These are phyloP conservation scores for Lucilia sericata DNA, from an alignment of 1,140 invertebrate species.

Conservation along the genomic window DNA sequence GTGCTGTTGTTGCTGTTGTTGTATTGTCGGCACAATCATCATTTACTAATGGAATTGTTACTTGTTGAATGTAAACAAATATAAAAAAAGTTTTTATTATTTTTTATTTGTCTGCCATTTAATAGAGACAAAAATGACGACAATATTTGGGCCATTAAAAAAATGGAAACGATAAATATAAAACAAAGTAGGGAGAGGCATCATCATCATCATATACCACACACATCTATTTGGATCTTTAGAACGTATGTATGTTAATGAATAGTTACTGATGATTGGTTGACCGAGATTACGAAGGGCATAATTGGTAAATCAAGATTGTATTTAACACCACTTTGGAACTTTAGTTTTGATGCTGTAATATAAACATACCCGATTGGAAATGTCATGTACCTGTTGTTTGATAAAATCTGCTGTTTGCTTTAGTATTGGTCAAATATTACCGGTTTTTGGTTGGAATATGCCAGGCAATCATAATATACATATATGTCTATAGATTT, in stretches of 20 bases:
- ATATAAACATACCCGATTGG: background rate
- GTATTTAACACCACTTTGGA: background rate
- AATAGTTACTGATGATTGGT: background rate
- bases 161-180: background rate
- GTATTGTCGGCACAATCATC: conserved; percentile 18
- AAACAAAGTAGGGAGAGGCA: background rate
- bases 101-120: conserved; percentile 37
- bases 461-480: no score
- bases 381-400: no score
- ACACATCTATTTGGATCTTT: background rate
- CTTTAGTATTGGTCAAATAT: no score
- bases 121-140: conserved; percentile 8
- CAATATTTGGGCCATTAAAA: background rate
- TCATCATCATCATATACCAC: background rate
- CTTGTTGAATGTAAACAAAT: conserved; percentile 26
- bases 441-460: no score
- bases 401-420: no score
- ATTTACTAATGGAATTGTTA: conserved; percentile 39
- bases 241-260: background rate
- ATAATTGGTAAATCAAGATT: background rate
- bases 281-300: background rate
- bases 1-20: background rate
- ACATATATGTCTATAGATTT: no score
- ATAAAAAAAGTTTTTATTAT: background rate
- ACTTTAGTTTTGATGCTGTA: background rate